Evolutionary conservation across 2,797 vertebrate genomes (phyloP).

Genomic region (Dallia pectoralis): DNA sequence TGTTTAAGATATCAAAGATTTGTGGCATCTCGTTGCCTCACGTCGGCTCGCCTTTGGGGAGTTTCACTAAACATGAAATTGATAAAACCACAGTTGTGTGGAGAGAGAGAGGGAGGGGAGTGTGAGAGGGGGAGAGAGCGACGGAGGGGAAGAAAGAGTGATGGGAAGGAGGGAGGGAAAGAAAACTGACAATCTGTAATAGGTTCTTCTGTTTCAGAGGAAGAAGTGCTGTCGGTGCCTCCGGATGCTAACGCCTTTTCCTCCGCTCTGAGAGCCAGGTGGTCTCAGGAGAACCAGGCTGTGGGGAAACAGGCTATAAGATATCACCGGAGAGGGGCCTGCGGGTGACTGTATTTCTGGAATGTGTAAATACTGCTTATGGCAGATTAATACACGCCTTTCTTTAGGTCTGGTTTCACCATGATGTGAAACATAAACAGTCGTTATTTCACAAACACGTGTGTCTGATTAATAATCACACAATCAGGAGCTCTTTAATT

Average conservation of each 20-base stretch:
- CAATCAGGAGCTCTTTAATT: constrained; percentile 28
- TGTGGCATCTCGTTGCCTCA: constrained; percentile 67
- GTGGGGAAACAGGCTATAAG: constrained; percentile 57
- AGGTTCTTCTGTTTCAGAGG: constrained; percentile 62
- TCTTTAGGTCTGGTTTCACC: constrained; percentile 37
- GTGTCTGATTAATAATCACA: constrained; percentile 38
- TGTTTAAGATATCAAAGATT: constrained; percentile 82
- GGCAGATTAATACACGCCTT: constrained; percentile 55
- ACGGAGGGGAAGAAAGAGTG: not conserved
- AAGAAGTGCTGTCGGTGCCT: constrained; percentile 46
- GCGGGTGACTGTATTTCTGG: constrained; percentile 49
- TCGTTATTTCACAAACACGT: constrained; percentile 41
- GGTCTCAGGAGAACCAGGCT: constrained; percentile 63
- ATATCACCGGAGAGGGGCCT: constrained; percentile 59
- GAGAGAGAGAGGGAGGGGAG: constrained; percentile 32
- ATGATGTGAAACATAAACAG: constrained; percentile 53
- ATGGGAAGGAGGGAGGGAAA: constrained; percentile 26
- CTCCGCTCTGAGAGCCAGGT: constrained; percentile 48
- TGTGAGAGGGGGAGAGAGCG: constrained; percentile 26
- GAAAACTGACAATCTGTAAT: constrained; percentile 67
- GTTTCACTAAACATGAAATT: constrained; percentile 76
- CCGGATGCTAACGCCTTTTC: constrained; percentile 55
- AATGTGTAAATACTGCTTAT: constrained; percentile 61
- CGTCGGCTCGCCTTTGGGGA: constrained; percentile 69
- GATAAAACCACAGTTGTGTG: constrained; percentile 70